Percentiles rank a stretch among this genome's conserved stretches.
These are phyloP conservation scores for Acanthisitta chloris DNA, from an alignment of 2,113 vertebrate genomes.

Conservation along the genomic window DNA sequence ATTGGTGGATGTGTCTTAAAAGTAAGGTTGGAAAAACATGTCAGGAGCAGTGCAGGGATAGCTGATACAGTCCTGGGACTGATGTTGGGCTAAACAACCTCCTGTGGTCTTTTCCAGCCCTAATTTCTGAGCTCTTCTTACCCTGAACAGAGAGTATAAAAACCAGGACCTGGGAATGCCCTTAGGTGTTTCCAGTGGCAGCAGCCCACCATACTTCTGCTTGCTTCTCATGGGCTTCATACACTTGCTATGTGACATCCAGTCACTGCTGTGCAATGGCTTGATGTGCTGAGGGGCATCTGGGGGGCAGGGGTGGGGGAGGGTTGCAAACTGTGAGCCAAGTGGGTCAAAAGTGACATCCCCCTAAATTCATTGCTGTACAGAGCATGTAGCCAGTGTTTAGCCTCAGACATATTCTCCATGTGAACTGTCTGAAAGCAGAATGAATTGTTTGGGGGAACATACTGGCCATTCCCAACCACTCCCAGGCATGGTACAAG, in stretches of 20 bases:
- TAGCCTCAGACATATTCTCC: not conserved
- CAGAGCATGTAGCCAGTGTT: not conserved
- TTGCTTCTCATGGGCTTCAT: not conserved
- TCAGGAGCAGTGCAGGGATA: not conserved
- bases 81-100: not conserved
- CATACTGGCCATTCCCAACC: not conserved
- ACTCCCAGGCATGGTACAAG: not conserved
- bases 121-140: not conserved
- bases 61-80: not conserved
- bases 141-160: not conserved
- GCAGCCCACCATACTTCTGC: not conserved
- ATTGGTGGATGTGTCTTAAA: not conserved
- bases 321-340: not conserved
- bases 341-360: not conserved
- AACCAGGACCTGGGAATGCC: not conserved
- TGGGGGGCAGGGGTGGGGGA: too few relatives aligned
- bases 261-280: not conserved
- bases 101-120: not conserved
- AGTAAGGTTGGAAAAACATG: not conserved
- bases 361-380: not conserved
- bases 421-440: not conserved
- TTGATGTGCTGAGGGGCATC: not conserved
- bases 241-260: not conserved
- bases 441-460: not conserved
- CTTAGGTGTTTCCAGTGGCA: not conserved